Base-by-base conservation (phyloP, 2,888 invertebrate species). In the Dryadula phaetusa region DNA sequence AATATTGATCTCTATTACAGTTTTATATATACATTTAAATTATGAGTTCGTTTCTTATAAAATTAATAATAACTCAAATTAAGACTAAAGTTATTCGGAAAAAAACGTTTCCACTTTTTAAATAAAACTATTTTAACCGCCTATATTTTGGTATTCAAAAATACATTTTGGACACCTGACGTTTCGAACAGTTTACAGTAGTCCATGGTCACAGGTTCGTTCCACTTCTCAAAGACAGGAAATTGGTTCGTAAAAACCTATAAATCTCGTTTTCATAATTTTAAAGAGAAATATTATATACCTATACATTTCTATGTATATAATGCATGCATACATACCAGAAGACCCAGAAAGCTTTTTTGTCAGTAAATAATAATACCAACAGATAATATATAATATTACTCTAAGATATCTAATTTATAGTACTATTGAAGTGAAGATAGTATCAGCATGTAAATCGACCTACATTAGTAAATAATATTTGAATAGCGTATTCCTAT, bases 151-250 rank as follows among this genome's bases (percentile, higher is more conserved):
- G n/a, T n/a, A n/a, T n/a, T n/a, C n/a, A n/a, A n/a, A n/a, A n/a
- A n/a, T n/a, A n/a, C n/a, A n/a, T n/a, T n/a, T n/a, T n/a, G n/a
- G n/a, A n/a, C n/a, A n/a, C n/a, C n/a, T n/a, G n/a, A n/a, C n/a
- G n/a, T n/a, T n/a, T n/a, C n/a, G n/a, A n/a, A n/a, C n/a, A n/a
- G n/a, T n/a, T n/a, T n/a, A n/a, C n/a, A n/a, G n/a, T n/a, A n/a
- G n/a, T n/a, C n/a, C n/a, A n/a, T n/a, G n/a, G n/a, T n/a, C n/a
- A n/a, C n/a, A n/a, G n/a, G n/a, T n/a, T n/a, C n/a, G n/a, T n/a
- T n/a, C n/a, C 18, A 22, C 28, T 42, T 42, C 28, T 25, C 58
- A 60, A 16, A 60, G 28, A 8, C 44, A 32, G 60, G 44, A 46
- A 46, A 60, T 60, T 32, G 32, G 18, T 60, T 60, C 32, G 8